A percentile compares a stretch with the other conserved stretches of the same genome.
Evolutionary conservation across 2,113 vertebrate genomes (phyloP).

Genomic region (Lathamus discolor): DNA sequence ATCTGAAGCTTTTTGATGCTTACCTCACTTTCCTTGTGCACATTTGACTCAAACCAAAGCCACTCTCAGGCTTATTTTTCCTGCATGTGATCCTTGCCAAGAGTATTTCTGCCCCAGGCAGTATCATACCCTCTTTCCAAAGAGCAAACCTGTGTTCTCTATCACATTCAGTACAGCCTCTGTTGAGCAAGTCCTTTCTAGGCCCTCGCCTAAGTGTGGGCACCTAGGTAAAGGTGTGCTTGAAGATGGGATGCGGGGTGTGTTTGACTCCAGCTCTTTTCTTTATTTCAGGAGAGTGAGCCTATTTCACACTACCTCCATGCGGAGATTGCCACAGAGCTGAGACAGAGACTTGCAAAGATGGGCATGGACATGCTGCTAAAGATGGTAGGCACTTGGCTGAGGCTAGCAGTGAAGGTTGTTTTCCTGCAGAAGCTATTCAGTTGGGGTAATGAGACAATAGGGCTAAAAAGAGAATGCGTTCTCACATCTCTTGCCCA

Average conservation of each 20-base stretch:
- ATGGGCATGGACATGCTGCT: constrained; percentile 91
- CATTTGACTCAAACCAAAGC: not conserved
- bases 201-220: not conserved
- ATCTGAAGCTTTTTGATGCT: not conserved
- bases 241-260: not conserved
- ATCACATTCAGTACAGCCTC: not conserved
- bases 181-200: not conserved
- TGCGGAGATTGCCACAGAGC: constrained; percentile 65
- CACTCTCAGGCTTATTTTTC: not conserved
- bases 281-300: constrained; percentile 85
- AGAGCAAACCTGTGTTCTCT: not conserved
- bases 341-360: constrained; percentile 86
- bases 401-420: not conserved
- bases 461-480: not conserved
- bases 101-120: not conserved
- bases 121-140: not conserved
- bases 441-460: not conserved
- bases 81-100: not conserved
- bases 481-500: not conserved
- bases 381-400: constrained; percentile 87
- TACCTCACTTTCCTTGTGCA: not conserved
- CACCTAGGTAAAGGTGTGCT: not conserved
- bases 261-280: not conserved
- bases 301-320: constrained; percentile 87
- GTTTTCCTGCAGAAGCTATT: not conserved